phyloP scores from a whole-genome alignment of 2,113 vertebrate species.

The Symphodus melops region DNA sequence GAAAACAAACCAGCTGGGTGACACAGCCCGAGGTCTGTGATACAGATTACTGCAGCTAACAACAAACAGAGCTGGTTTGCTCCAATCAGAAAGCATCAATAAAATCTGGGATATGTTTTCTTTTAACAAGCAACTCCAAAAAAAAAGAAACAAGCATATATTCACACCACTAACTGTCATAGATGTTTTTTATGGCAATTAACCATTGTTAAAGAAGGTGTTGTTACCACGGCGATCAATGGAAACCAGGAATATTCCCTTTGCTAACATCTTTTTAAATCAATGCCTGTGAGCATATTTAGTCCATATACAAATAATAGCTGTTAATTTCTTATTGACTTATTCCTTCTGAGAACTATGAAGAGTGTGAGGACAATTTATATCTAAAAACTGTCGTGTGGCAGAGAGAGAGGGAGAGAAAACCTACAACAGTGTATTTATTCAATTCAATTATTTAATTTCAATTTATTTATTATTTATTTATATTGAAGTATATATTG shows the following conservation, averaged over 20 bases:
- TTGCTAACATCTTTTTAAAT: constrained; percentile 1
- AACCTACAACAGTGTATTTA: too few species aligned
- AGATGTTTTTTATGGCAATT: constrained; percentile 26
- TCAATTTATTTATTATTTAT: too few species aligned
- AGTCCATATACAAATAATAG: not conserved
- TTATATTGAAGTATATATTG: too few species aligned
- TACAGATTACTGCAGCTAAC: constrained; percentile 25
- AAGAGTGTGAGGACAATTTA: not conserved
- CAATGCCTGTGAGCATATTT: not conserved
- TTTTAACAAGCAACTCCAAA: constrained; percentile 7
- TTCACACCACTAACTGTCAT: constrained; percentile 15
- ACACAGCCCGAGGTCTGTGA: constrained; percentile 24
- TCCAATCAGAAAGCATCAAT: constrained; percentile 3
- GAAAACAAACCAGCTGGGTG: constrained; percentile 7
- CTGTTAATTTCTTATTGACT: constrained; percentile 1
- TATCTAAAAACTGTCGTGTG: constrained; percentile 8
- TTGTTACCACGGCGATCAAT: constrained; percentile 42
- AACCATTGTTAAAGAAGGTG: constrained; percentile 42
- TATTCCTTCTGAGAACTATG: not conserved
- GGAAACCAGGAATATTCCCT: not conserved
- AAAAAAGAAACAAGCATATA: constrained; percentile 17
- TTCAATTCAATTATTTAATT: too few species aligned
- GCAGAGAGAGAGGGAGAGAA: too few species aligned
- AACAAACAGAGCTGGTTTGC: constrained; percentile 37
- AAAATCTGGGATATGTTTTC: not conserved